Conservation (phyloP, 1,140 invertebrate species). For the Drosophila insularis region DNA sequence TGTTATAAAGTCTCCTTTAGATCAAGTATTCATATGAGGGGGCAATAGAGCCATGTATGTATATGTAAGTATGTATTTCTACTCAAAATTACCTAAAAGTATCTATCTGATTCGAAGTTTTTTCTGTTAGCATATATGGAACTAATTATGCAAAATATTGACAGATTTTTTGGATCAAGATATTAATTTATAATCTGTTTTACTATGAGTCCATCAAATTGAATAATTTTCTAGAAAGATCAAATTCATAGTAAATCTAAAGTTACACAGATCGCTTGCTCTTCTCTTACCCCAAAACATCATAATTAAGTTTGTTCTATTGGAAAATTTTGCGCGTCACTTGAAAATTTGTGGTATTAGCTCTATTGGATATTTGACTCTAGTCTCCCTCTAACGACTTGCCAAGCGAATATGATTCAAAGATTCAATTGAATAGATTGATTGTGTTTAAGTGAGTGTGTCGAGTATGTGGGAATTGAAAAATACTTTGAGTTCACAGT, state of each 20-base stretch:
- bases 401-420: neutral
- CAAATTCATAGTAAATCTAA: too few relatives aligned
- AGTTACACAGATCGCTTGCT: too few relatives aligned
- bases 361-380: neutral
- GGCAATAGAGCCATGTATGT: neutral
- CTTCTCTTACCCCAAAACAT: too few relatives aligned
- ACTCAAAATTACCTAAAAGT: neutral
- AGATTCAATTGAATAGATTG: neutral
- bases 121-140: neutral
- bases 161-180: neutral
- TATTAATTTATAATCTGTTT: too few relatives aligned
- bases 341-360: neutral
- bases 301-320: too few relatives aligned
- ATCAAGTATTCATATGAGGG: neutral
- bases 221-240: too few relatives aligned
- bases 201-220: too few relatives aligned
- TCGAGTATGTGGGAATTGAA: neutral
- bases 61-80: neutral
- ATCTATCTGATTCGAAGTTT: neutral
- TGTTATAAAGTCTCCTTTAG: neutral
- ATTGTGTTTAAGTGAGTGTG: too few relatives aligned
- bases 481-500: neutral
- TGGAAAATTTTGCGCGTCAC: neutral
- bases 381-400: neutral
- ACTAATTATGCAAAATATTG: too few relatives aligned